Evolutionary conservation across 2,113 vertebrate genomes (phyloP), one percentile per base, ranked within the genome.

Genomic region (Chloroceryle aenea): DNA sequence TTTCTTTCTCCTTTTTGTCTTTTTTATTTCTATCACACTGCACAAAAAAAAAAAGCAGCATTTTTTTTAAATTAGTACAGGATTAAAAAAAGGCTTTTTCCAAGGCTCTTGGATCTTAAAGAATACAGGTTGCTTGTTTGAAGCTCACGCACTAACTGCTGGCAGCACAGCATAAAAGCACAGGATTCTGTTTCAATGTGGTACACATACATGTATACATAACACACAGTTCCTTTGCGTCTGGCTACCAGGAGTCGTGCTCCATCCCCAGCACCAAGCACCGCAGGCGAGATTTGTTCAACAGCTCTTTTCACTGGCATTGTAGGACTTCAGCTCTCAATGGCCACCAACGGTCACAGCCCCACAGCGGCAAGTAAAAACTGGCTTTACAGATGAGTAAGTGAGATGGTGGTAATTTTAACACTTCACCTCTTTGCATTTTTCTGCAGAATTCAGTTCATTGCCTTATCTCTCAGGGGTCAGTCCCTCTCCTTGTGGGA

Each of bases 351-450:
- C 64, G 90, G 75, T 32, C 25, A 13, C 42, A 86, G 69, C 76
- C 34, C 21, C 73, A 75, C 11, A 75, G 47, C 3, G 7, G 59
- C 1, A 0, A 95, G 52, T 78, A 75, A 96, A 75, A 92, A 68
- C 85, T 77, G 78, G 68, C 90, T 90, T 87, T 90, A 32, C 56
- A 89, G 88, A 93, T 95, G 85, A 96, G 76, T 95, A 95, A 92
- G 43, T 91, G 87, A 90, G 72, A 74, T 0, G 8, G 40, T 77
- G 76, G 40, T 74, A 86, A 89, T 81, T 77, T 17, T 16, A 84
- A 86, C 36, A 36, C 22, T 67, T 38, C 3, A 75, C 1, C 11
- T 85, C 82, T 59, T 43, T 9, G n/a, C 3, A 4, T 68, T 90
- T 36, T 92, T 68, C 73, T 71, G 56, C 48, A 94, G 79, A 95